Conservation (phyloP, 2,797 vertebrate species). For the Sebastes glaucus region DNA sequence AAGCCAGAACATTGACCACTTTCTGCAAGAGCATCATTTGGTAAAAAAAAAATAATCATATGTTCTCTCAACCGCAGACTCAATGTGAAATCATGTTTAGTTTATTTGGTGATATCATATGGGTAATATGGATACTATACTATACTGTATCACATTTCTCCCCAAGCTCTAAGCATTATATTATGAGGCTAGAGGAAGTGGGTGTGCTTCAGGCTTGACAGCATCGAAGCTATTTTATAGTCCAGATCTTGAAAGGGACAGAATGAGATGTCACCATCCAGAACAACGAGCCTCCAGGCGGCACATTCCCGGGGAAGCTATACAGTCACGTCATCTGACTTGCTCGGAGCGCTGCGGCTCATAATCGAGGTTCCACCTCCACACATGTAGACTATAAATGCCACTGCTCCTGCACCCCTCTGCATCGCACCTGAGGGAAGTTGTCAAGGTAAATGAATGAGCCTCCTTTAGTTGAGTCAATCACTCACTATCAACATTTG, state of each 20-base stretch:
- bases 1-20: background rate
- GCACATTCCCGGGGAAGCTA: conserved; percentile 36
- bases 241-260: conserved; percentile 42
- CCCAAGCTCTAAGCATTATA: background rate
- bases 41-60: background rate
- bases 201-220: conserved; percentile 45
- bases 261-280: conserved; percentile 58
- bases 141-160: background rate
- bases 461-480: background rate
- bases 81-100: background rate
- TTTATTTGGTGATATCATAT: background rate
- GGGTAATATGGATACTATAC: background rate
- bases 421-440: conserved; percentile 17
- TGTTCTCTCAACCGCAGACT: background rate
- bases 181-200: conserved; percentile 17
- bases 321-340: conserved; percentile 28
- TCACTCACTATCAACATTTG: background rate
- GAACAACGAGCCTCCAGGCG: conserved; percentile 53
- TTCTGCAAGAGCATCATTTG: background rate
- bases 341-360: conserved; percentile 18
- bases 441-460: conserved; percentile 37
- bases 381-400: conserved; percentile 27
- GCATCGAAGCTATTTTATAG: conserved; percentile 42
- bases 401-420: background rate
- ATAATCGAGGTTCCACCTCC: conserved; percentile 37